phyloP scores from a whole-genome alignment of 1,140 invertebrate species.

The Lerema accius region DNA sequence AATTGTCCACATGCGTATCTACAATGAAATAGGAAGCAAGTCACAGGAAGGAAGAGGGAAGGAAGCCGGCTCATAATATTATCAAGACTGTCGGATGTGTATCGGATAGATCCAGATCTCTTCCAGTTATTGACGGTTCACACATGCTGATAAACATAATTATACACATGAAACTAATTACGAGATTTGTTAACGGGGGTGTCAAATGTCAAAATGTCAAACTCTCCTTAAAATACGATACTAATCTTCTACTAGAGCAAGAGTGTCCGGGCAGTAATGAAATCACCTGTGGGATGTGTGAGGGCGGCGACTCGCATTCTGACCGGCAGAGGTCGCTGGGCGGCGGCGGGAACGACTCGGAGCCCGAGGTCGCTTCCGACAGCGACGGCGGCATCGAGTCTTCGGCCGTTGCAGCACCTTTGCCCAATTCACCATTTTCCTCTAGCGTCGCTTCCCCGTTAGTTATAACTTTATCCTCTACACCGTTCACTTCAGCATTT shows the following conservation, averaged over 20 bases:
- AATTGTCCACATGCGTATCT: slow-evolving; percentile 45
- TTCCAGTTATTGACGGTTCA: slow-evolving; percentile 68
- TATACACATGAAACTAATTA: slow-evolving; percentile 73
- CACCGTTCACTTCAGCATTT: slow-evolving; percentile 27
- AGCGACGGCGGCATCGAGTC: slow-evolving; percentile 47
- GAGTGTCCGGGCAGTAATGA: slow-evolving; percentile 66
- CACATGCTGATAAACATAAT: slow-evolving; percentile 63
- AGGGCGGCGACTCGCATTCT: slow-evolving; percentile 33
- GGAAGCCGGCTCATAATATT: slow-evolving; percentile 41
- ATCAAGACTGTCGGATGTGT: slow-evolving; percentile 39
- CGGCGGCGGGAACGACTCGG: slow-evolving; percentile 45
- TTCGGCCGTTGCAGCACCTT: slow-evolving; percentile 34
- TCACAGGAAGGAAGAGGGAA: slow-evolving; percentile 35
- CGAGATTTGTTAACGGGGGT: slow-evolving; percentile 57
- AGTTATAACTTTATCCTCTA: slow-evolving; percentile 29
- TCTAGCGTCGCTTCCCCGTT: slow-evolving; percentile 37
- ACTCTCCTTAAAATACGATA: slow-evolving; percentile 52
- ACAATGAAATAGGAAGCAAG: slow-evolving; percentile 37
- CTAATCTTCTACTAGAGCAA: slow-evolving; percentile 76
- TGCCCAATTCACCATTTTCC: slow-evolving; percentile 24
- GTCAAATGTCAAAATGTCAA: too few species aligned
- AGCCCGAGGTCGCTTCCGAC: slow-evolving; percentile 35
- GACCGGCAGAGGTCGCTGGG: slow-evolving; percentile 44
- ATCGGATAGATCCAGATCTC: slow-evolving; percentile 52
- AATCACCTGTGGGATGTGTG: slow-evolving; percentile 65